Percentiles rank a stretch among this genome's conserved stretches.
Conservation (phyloP, 2,113 vertebrate species). For the Rhabdornis inornatus region DNA sequence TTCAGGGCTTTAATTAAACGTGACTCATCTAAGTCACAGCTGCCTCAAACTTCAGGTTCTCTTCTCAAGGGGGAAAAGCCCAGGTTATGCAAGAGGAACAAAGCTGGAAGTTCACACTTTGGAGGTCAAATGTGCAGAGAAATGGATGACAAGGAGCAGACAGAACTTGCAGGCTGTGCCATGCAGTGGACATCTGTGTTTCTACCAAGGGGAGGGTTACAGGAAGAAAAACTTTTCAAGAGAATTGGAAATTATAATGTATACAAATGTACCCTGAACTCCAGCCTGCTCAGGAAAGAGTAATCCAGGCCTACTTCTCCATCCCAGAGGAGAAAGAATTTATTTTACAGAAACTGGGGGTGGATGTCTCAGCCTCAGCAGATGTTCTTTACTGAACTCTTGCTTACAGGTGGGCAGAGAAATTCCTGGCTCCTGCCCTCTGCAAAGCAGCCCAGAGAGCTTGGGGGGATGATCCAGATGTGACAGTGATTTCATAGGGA, state of each 20-base stretch:
- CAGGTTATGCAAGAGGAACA: not conserved
- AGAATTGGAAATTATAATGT: accelerated
- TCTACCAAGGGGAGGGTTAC: not conserved
- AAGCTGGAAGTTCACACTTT: not conserved
- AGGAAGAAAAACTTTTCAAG: not conserved
- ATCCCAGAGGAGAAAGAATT: not conserved
- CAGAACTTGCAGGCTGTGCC: not conserved
- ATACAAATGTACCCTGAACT: not conserved
- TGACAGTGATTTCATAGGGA: accelerated
- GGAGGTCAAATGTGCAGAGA: not conserved
- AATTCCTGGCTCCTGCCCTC: not conserved
- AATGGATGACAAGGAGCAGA: not conserved
- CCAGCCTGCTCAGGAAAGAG: not conserved
- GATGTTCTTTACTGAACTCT: not conserved
- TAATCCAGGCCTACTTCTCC: not conserved
- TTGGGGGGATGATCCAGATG: not conserved
- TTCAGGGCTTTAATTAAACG: conserved; percentile 29
- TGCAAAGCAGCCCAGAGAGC: not conserved
- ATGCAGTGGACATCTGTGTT: not conserved
- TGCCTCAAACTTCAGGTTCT: not conserved
- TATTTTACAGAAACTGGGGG: not conserved
- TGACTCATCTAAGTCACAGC: not conserved
- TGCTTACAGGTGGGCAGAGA: not conserved
- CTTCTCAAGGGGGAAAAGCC: not conserved
- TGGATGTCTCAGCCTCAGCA: not conserved